Percentiles rank a stretch among this genome's conserved stretches.
Conservation (phyloP, 1,140 invertebrate genomes). For the Drosophila virilis region DNA sequence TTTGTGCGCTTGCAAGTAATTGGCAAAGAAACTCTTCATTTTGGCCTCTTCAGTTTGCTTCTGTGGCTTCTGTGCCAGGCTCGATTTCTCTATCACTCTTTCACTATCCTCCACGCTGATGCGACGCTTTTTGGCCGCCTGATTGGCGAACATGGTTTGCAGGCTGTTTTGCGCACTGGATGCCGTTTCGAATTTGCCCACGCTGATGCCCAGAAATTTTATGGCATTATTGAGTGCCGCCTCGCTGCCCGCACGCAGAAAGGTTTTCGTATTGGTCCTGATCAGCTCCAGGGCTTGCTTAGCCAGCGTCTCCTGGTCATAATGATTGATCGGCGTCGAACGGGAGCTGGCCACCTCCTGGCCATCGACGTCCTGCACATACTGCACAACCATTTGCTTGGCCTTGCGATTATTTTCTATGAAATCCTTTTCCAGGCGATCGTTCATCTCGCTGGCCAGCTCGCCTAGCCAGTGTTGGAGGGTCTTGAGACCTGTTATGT, state of each 20-base stretch:
- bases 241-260: constrained; percentile 73
- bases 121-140: constrained; percentile 68
- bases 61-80: constrained; percentile 38
- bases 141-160: constrained; percentile 79
- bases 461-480: constrained; percentile 93
- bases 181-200: constrained; percentile 89
- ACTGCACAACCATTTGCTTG: constrained; percentile 88
- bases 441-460: constrained; percentile 92
- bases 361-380: constrained; percentile 86
- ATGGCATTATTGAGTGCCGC: constrained; percentile 86
- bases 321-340: constrained; percentile 82
- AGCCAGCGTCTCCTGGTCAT: constrained; percentile 87
- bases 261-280: constrained; percentile 85
- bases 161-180: constrained; percentile 85
- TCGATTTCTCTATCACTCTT: constrained; percentile 14
- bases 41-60: constrained; percentile 57
- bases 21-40: constrained; percentile 65
- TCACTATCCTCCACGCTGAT: constrained; percentile 50
- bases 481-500: constrained; percentile 89
- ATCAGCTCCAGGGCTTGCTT: constrained; percentile 87
- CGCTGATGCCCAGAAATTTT: constrained; percentile 90
- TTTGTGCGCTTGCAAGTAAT: constrained; percentile 60
- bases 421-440: constrained; percentile 93
- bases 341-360: constrained; percentile 87
- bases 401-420: constrained; percentile 89